Percentiles rank a stretch among this genome's conserved stretches.
Evolutionary conservation across 1,140 invertebrate genomes (phyloP).

Genomic region (Drosophila sproati): DNA sequence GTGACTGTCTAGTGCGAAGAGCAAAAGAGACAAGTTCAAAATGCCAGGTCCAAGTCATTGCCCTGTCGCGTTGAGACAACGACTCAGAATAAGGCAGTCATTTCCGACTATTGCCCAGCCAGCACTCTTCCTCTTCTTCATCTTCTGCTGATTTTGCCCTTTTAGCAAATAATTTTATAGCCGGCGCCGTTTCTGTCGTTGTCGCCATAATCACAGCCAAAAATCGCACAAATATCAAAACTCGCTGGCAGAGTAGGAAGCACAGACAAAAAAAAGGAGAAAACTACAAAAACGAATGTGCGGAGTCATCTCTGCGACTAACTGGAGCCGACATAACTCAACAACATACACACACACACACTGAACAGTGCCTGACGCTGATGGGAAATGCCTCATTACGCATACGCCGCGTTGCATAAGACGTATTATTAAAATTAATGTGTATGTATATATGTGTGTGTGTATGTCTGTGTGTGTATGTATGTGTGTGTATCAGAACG

Average conservation of each 20-base stretch:
- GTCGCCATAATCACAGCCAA: slow-evolving; percentile 41
- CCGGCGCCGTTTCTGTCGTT: slow-evolving; percentile 32
- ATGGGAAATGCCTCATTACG: slow-evolving; percentile 31
- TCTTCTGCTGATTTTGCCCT: neutral
- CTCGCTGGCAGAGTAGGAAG: slow-evolving; percentile 23
- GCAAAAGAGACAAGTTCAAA: slow-evolving; percentile 33
- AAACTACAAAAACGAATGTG: slow-evolving; percentile 43
- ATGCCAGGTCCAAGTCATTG: slow-evolving; percentile 43
- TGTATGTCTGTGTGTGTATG: neutral
- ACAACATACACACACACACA: slow-evolving; percentile 21
- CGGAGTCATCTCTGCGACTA: slow-evolving; percentile 74
- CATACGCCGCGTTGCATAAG: slow-evolving; percentile 41
- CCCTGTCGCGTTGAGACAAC: slow-evolving; percentile 36
- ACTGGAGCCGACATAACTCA: slow-evolving; percentile 78
- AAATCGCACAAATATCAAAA: slow-evolving; percentile 32
- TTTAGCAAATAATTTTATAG: slow-evolving; percentile 22
- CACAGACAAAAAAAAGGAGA: slow-evolving; percentile 16
- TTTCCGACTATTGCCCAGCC: slow-evolving; percentile 36
- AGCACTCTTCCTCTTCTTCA: neutral
- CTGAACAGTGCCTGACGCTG: slow-evolving; percentile 13
- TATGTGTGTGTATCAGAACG: no score
- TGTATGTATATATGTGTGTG: neutral
- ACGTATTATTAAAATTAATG: slow-evolving; percentile 24
- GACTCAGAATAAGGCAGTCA: slow-evolving; percentile 37
- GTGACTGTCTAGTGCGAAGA: neutral